Percentiles rank a stretch among this genome's conserved stretches.
phyloP scores from a whole-genome alignment of 1,140 invertebrate genomes.

The Helicoverpa zea region DNA sequence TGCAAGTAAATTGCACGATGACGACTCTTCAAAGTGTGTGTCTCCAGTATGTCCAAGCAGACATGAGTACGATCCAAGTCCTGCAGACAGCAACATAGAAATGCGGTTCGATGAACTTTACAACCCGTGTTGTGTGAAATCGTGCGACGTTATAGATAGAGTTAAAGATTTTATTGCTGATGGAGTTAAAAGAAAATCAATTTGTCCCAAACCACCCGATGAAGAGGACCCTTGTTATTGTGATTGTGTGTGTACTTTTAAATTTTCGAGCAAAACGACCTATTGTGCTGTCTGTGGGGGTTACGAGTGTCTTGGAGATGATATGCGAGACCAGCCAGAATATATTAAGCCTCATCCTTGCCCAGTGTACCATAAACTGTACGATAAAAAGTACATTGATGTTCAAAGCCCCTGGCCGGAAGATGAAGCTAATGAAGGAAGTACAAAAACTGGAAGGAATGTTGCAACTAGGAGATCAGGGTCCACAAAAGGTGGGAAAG shows the following conservation, averaged over 20 bases:
- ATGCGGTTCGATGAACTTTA: conserved; percentile 73
- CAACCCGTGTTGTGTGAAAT: conserved; percentile 76
- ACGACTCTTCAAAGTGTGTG: conserved; percentile 57
- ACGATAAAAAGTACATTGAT: conserved; percentile 77
- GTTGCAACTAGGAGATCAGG: conserved; percentile 52
- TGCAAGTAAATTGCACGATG: conserved; percentile 46
- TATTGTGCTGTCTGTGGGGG: conserved; percentile 81
- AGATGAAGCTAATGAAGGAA: conserved; percentile 58
- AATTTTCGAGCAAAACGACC: conserved; percentile 75
- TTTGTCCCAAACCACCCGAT: conserved; percentile 49
- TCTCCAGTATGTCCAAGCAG: conserved; percentile 61
- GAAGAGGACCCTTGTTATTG: conserved; percentile 75
- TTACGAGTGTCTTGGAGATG: conserved; percentile 78
- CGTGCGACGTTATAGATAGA: conserved; percentile 74
- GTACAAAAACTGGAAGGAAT: conserved; percentile 65
- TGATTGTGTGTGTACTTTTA: conserved; percentile 78
- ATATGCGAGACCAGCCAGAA: conserved; percentile 71
- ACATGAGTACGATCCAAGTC: conserved; percentile 62
- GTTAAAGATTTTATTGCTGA: conserved; percentile 79
- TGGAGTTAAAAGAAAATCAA: conserved; percentile 60
- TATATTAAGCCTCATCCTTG: conserved; percentile 79
- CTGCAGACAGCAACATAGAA: conserved; percentile 75
- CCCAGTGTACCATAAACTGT: conserved; percentile 80
- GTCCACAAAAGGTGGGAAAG: neutral
- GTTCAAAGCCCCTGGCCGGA: conserved; percentile 73